These are phyloP conservation scores for Bombycilla garrulus DNA, from an alignment of 2,113 vertebrate genomes.

Conservation along the genomic window DNA sequence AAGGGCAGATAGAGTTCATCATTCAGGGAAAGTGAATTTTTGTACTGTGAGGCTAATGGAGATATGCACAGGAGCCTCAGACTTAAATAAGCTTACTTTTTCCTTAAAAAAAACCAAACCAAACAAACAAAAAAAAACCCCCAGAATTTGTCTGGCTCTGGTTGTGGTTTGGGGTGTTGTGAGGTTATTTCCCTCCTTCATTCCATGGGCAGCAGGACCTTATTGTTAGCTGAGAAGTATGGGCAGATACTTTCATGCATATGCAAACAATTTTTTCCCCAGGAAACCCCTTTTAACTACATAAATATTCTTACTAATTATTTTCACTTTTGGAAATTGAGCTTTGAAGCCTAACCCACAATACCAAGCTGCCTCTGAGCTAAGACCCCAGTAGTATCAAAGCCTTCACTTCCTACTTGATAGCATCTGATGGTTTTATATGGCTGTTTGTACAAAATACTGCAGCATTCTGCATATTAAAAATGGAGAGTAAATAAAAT, in stretches of 20 bases:
- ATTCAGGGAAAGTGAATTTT: neutral
- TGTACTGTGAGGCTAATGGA: neutral
- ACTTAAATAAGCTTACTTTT: neutral
- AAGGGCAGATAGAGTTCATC: neutral
- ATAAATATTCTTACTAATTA: neutral
- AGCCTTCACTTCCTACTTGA: neutral
- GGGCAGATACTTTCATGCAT: neutral
- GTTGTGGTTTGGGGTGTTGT: neutral
- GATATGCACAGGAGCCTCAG: neutral
- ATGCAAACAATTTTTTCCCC: neutral
- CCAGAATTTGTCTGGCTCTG: neutral
- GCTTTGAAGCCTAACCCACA: neutral
- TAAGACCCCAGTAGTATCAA: neutral
- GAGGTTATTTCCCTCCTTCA: neutral
- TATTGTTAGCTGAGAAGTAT: neutral
- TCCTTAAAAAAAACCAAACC: neutral
- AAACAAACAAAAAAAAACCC: too few species aligned
- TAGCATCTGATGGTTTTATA: neutral
- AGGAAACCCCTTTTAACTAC: neutral
- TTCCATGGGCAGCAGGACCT: neutral
- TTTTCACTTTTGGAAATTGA: neutral
- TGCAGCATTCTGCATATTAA: neutral
- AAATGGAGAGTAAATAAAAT: constrained; percentile 12
- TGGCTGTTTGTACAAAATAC: neutral
- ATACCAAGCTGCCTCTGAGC: neutral